phyloP scores from a whole-genome alignment of 2,797 vertebrate genomes.

The Crenichthys baileyi region DNA sequence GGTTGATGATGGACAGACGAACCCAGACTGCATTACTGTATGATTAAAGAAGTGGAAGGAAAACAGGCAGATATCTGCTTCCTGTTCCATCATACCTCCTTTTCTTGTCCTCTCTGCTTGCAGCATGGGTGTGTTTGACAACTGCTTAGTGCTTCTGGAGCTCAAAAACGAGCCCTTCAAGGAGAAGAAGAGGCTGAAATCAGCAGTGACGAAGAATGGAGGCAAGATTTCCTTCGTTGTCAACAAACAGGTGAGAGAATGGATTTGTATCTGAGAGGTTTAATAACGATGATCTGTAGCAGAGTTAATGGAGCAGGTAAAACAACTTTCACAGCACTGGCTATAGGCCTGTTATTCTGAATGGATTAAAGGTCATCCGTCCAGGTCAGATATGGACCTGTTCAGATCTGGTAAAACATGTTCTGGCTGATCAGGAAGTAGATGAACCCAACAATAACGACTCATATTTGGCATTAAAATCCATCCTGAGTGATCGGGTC shows the following conservation, averaged over 20 bases:
- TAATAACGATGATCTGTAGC: background rate
- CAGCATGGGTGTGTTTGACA: slow-evolving; percentile 80
- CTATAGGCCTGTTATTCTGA: too few species aligned
- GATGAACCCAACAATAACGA: too few species aligned
- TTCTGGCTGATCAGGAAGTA: too few species aligned
- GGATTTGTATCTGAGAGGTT: background rate
- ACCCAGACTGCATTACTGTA: background rate
- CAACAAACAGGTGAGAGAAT: slow-evolving; percentile 63
- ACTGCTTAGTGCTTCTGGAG: slow-evolving; percentile 80
- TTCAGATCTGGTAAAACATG: too few species aligned
- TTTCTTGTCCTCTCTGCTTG: background rate
- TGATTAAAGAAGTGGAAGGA: background rate
- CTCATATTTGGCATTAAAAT: too few species aligned
- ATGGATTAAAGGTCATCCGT: too few species aligned
- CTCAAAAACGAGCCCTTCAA: slow-evolving; percentile 76
- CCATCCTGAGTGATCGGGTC: too few species aligned
- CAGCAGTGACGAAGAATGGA: slow-evolving; percentile 77
- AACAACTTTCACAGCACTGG: background rate
- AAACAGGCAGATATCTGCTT: background rate
- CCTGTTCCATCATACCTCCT: background rate
- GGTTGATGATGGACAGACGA: background rate
- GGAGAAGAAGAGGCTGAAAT: slow-evolving; percentile 81
- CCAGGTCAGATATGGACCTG: too few species aligned
- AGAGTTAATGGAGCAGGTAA: background rate
- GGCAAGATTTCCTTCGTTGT: slow-evolving; percentile 79